phyloP scores from a whole-genome alignment of 2,888 invertebrate species.

The Himalopsyche anomala region DNA sequence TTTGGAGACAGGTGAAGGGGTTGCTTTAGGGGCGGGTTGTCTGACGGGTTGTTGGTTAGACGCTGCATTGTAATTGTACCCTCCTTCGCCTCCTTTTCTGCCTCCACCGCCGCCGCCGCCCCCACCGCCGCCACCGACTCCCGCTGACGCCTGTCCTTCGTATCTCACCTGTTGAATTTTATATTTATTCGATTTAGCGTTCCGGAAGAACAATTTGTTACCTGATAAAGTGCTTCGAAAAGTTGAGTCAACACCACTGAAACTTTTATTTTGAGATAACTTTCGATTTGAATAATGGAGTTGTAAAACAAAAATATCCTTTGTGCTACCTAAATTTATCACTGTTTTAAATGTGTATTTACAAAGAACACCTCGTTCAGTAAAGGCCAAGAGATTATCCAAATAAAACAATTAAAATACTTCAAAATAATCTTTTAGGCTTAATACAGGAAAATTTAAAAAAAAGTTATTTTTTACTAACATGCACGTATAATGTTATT shows the following conservation, averaged over 20 bases:
- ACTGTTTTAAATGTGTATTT: background rate
- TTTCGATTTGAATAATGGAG: conserved; percentile 34
- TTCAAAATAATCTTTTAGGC: too few relatives aligned
- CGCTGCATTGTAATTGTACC: conserved; percentile 76
- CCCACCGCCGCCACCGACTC: conserved; percentile 68
- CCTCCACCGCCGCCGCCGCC: conserved; percentile 66
- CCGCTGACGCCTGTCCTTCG: conserved; percentile 70
- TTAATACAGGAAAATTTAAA: too few relatives aligned
- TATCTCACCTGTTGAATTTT: conserved; percentile 71
- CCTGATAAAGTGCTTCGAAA: conserved; percentile 31
- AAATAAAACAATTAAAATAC: too few relatives aligned
- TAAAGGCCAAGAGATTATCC: too few relatives aligned
- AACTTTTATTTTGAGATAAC: conserved; percentile 34
- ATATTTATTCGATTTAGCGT: conserved; percentile 34
- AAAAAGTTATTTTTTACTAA: too few relatives aligned
- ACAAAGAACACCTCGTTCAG: too few relatives aligned
- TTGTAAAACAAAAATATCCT: conserved; percentile 34
- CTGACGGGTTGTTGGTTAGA: conserved; percentile 73
- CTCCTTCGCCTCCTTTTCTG: conserved; percentile 72
- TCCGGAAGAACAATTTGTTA: conserved; percentile 34
- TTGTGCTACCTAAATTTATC: conserved; percentile 1
- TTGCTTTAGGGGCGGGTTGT: conserved; percentile 69
- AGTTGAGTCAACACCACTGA: conserved; percentile 19
- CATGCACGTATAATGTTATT: too few relatives aligned
- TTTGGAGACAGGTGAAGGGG: conserved; percentile 53